These are phyloP conservation scores for Ctena decussata DNA, from an alignment of 2,888 invertebrate species.

Conservation along the genomic window DNA sequence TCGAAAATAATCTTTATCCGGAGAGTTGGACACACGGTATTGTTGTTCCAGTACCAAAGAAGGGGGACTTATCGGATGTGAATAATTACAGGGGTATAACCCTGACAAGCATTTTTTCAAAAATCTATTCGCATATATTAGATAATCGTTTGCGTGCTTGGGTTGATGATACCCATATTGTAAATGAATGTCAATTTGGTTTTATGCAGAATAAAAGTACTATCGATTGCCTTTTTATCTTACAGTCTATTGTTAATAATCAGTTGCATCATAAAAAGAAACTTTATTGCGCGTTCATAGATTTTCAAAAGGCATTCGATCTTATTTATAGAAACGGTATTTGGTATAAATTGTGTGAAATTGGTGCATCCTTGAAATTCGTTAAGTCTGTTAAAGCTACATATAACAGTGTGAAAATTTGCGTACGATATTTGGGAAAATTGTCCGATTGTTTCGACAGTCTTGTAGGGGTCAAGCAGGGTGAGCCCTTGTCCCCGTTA, in stretches of 20 bases:
- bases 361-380: conserved; percentile 24
- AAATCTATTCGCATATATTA: conserved; percentile 11
- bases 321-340: too few relatives aligned
- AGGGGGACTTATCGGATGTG: background rate
- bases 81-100: conserved; percentile 32
- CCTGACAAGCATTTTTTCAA: conserved; percentile 13
- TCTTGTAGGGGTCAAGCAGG: conserved; percentile 22
- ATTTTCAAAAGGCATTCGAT: too few relatives aligned
- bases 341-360: too few relatives aligned
- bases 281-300: conserved; percentile 18
- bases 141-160: conserved; percentile 11
- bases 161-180: background rate
- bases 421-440: background rate
- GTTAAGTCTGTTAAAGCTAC: conserved; percentile 8
- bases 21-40: conserved; percentile 9
- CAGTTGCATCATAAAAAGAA: conserved; percentile 1
- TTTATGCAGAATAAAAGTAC: conserved; percentile 24
- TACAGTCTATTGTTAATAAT: conserved; percentile 2
- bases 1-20: conserved; percentile 7
- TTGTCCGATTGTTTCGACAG: conserved; percentile 18
- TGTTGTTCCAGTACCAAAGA: conserved; percentile 18
- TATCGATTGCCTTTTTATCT: conserved; percentile 19
- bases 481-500: conserved; percentile 26
- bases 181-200: conserved; percentile 21
- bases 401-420: conserved; percentile 7